phyloP scores from a whole-genome alignment of 1,140 invertebrate species.

The Papilio dardanus region DNA sequence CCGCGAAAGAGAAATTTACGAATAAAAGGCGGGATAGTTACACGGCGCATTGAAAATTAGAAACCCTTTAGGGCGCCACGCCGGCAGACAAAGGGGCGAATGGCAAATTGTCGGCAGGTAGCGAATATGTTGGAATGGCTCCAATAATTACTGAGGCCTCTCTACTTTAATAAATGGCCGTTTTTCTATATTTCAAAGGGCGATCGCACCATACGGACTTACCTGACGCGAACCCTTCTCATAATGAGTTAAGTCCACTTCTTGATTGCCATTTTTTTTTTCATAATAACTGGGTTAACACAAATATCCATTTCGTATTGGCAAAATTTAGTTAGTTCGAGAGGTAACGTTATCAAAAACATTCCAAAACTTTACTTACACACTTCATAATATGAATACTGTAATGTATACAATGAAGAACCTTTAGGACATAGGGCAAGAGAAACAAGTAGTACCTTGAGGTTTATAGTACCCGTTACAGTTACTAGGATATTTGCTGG shows the following conservation, averaged over 20 bases:
- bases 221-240: conserved; percentile 58
- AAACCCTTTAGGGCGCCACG: conserved; percentile 82
- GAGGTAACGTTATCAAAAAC: background rate
- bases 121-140: conserved; percentile 76
- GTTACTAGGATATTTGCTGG: background rate
- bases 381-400: too few relatives aligned
- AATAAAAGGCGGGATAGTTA: conserved; percentile 80
- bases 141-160: conserved; percentile 78
- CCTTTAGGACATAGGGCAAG: too few relatives aligned
- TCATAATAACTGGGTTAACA: background rate
- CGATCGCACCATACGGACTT: conserved; percentile 78
- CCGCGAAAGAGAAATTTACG: conserved; percentile 81
- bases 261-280: conserved; percentile 5
- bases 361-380: background rate
- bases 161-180: conserved; percentile 79
- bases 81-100: conserved; percentile 79
- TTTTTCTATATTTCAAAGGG: conserved; percentile 78
- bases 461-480: too few relatives aligned
- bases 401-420: too few relatives aligned
- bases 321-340: background rate
- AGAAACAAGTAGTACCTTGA: too few relatives aligned
- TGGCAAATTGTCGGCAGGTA: conserved; percentile 81
- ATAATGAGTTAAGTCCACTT: conserved; percentile 9
- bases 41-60: conserved; percentile 81
- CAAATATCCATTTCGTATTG: background rate